phyloP scores from a whole-genome alignment of 2,113 vertebrate species.

The Rhabdomys dilectus region DNA sequence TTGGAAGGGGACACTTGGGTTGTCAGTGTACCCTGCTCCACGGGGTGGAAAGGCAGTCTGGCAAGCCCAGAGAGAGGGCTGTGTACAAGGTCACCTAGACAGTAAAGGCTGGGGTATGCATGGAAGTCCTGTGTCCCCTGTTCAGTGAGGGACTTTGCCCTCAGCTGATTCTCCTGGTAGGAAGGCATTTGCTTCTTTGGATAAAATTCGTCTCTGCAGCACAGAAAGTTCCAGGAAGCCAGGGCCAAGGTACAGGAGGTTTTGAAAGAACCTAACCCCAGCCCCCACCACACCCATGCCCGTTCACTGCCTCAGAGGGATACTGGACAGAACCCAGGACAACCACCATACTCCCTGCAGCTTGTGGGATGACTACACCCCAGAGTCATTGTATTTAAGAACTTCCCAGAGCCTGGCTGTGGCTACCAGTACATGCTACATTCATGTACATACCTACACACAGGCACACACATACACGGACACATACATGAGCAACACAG shows the following conservation, averaged over 20 bases:
- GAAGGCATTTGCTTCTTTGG: slow-evolving; percentile 52
- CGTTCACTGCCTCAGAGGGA: slow-evolving; percentile 25
- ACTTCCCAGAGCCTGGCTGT: background rate
- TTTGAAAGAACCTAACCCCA: slow-evolving; percentile 32
- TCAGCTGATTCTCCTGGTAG: slow-evolving; percentile 62
- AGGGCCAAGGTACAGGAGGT: slow-evolving; percentile 54
- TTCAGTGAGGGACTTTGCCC: slow-evolving; percentile 40
- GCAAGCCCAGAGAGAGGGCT: background rate
- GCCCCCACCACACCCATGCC: background rate
- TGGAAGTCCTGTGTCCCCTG: background rate
- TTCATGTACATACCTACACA: background rate
- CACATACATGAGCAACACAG: background rate
- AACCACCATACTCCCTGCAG: accelerated
- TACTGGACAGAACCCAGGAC: background rate
- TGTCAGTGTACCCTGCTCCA: background rate
- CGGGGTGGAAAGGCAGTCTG: background rate
- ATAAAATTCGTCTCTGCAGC: slow-evolving; percentile 57
- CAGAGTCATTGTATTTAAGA: background rate
- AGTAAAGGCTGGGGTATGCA: accelerated
- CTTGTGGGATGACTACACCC: background rate
- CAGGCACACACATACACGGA: background rate
- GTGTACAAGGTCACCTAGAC: slow-evolving; percentile 51
- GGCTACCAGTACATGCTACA: background rate
- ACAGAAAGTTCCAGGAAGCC: background rate
- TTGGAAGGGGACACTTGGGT: background rate